These are phyloP conservation scores for Furcula furcula DNA, from an alignment of 2,888 invertebrate species.

Conservation along the genomic window DNA sequence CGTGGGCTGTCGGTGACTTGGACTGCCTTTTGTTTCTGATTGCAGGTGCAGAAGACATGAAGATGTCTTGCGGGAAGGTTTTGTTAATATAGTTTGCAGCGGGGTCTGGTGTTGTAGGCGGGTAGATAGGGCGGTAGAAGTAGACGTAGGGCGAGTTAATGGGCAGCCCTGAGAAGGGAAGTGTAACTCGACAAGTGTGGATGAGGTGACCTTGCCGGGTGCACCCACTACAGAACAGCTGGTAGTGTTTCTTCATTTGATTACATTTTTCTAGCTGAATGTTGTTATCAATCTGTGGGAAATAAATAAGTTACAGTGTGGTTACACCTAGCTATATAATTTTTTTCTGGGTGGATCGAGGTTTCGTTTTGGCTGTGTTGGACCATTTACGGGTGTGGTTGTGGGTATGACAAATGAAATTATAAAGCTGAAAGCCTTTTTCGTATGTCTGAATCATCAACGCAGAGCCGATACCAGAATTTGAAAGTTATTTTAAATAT, in stretches of 20 bases:
- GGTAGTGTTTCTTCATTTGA: constrained; percentile 48
- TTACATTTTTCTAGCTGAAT: constrained; percentile 51
- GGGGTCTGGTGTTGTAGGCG: constrained; percentile 5
- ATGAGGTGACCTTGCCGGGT: constrained; percentile 77
- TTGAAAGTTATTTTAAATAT: too few relatives aligned
- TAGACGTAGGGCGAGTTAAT: constrained; percentile 63
- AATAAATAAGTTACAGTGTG: not conserved
- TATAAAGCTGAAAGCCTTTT: too few relatives aligned
- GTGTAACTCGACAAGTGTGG: constrained; percentile 56
- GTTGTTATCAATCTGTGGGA: constrained; percentile 70
- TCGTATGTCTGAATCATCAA: too few relatives aligned
- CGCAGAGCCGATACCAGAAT: too few relatives aligned
- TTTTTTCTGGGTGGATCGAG: too few relatives aligned
- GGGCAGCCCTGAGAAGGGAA: constrained; percentile 67
- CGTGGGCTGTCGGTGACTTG: constrained; percentile 59
- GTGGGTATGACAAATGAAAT: too few relatives aligned
- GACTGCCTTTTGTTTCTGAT: constrained; percentile 55
- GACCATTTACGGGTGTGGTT: too few relatives aligned
- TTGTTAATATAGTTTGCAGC: constrained; percentile 9
- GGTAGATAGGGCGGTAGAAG: constrained; percentile 51
- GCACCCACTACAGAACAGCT: constrained; percentile 81
- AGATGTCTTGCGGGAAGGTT: constrained; percentile 26
- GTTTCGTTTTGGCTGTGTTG: too few relatives aligned
- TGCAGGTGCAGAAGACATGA: constrained; percentile 12
- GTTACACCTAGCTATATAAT: too few relatives aligned